Base-by-base conservation (phyloP, 2,113 vertebrate species). In the Oncorhynchus kisutch region DNA sequence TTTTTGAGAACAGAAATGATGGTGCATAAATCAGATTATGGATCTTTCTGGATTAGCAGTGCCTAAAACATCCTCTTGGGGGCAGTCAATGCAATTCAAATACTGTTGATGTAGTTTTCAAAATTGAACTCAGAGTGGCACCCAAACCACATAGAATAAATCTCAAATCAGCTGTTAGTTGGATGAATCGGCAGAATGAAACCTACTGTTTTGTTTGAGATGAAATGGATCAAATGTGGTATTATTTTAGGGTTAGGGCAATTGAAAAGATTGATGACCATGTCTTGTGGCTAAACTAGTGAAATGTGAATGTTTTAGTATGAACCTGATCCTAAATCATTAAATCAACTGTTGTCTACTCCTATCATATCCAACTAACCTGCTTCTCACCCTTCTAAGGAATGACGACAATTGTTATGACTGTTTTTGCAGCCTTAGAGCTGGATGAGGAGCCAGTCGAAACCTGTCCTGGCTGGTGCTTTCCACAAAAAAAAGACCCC, bases 371-470 rank as follows among this genome's bases (percentile, higher is more conserved):
- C 27, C 29, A 16, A 67, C 69, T 85, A 78, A 80, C 86, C 84
- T 57, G 34, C n/a, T 75, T 86, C 84, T 86, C 78, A 84, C 73
- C 51, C 77, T 83, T 84, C 85, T 86, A 64, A 1, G 48, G 57
- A 66, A 81, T 89, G 86, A 88, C 85, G 84, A 86, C 84, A 89
- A 84, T 77, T 84, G 84, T 87, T 88, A 80, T 81, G 86, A 86
- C 14, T 39, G 18, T 45, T 3, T 45, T 14, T 70, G 34, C 59
- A 24, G 59, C 59, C 7, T 62, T 13, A 20, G 73, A 49, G 45
- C 24, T 13, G 9, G 64, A 27, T 39, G 29, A 67, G 29, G 73
- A 25, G 31, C 77, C 70, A 66, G 77, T 60, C 68, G 48, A 71
- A 75, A 49, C 74, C 72, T 73, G 77, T 49, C 74, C 54, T 29